Percentiles rank a stretch among this genome's conserved stretches.
Conservation (phyloP, 2,797 vertebrate species). For the Ctenopoma kingsleyae region DNA sequence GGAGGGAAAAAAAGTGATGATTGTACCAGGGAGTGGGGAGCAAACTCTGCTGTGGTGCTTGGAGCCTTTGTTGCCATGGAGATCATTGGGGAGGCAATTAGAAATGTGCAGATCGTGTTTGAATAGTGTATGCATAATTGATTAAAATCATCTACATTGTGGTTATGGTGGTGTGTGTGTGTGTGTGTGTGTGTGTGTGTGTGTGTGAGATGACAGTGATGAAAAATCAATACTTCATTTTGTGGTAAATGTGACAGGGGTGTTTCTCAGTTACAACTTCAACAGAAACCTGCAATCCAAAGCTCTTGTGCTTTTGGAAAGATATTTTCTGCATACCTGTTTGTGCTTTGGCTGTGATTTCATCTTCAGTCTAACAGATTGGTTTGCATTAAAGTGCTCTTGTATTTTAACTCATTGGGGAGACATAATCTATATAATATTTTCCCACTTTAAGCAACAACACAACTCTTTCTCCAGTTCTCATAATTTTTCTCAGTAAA, state of each 20-base stretch:
- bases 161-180: slow-evolving; percentile 26
- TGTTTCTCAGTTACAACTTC: slow-evolving; percentile 5
- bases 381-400: slow-evolving; percentile 2
- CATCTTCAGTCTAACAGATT: background rate
- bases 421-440: background rate
- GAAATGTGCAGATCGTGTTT: slow-evolving; percentile 64
- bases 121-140: slow-evolving; percentile 74
- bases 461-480: background rate
- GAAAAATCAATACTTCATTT: slow-evolving; percentile 60
- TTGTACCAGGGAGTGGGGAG: slow-evolving; percentile 48
- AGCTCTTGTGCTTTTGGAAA: background rate
- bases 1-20: slow-evolving; percentile 33
- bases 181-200: slow-evolving; percentile 17
- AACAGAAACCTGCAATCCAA: slow-evolving; percentile 10
- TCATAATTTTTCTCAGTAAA: background rate
- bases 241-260: slow-evolving; percentile 25
- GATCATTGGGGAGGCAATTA: slow-evolving; percentile 76
- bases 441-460: background rate
- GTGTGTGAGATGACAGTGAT: slow-evolving; percentile 15
- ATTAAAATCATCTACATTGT: slow-evolving; percentile 62
- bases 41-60: slow-evolving; percentile 39
- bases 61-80: slow-evolving; percentile 76
- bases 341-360: background rate
- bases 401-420: background rate
- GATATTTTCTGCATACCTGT: background rate